Conservation (phyloP, 2,888 invertebrate genomes). For the Dendrolimus houi region DNA sequence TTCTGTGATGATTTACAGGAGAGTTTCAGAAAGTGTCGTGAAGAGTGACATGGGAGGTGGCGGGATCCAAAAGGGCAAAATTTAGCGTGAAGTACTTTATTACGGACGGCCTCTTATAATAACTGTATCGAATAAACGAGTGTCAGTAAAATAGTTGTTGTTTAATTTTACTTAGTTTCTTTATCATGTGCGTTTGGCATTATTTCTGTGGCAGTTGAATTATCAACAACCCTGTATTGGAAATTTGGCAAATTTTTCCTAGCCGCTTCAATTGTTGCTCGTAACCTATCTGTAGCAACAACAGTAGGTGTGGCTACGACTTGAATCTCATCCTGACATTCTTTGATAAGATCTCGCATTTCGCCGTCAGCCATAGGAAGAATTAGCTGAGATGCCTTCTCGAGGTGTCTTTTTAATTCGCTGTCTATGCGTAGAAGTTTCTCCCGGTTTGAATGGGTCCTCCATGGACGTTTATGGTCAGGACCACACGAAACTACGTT, state of each 20-base stretch:
- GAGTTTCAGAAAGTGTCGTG: too few species aligned
- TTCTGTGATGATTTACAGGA: too few species aligned
- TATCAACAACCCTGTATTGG: constrained; percentile 47
- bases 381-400: constrained; percentile 34
- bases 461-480: constrained; percentile 59
- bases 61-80: too few species aligned
- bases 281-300: constrained; percentile 31
- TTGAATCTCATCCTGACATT: constrained; percentile 33
- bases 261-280: constrained; percentile 51
- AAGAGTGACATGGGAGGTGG: too few species aligned
- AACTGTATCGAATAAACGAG: too few species aligned
- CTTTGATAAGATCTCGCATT: constrained; percentile 43
- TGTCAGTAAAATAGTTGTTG: neutral
- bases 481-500: constrained; percentile 13
- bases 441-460: constrained; percentile 53
- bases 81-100: too few species aligned
- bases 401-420: constrained; percentile 50
- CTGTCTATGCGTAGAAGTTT: constrained; percentile 50
- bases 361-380: constrained; percentile 37
- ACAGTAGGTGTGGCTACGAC: constrained; percentile 13
- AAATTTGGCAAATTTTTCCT: constrained; percentile 54
- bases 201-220: constrained; percentile 52
- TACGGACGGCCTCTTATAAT: too few species aligned
- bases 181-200: constrained; percentile 35
- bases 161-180: neutral